These are phyloP conservation scores for Zaprionus tsacasi DNA, from an alignment of 1,140 invertebrate genomes.

Conservation along the genomic window DNA sequence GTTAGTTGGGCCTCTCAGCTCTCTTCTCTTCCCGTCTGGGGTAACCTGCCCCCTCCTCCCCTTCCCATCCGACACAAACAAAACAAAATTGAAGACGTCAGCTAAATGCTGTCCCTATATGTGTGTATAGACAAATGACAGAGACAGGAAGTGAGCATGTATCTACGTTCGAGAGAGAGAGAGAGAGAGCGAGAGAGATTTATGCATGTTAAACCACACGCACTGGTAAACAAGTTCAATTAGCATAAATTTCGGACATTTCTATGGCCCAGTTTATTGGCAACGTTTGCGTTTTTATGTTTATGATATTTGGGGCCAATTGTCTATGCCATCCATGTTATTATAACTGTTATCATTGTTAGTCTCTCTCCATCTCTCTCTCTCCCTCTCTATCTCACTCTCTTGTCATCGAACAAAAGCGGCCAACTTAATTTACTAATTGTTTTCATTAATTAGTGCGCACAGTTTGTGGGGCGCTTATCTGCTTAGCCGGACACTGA, in stretches of 20 bases:
- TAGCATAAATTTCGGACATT: conserved; percentile 76
- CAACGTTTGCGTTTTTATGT: conserved; percentile 79
- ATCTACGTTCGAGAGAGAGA: background rate
- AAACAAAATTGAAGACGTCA: conserved; percentile 72
- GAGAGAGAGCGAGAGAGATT: conserved; percentile 19
- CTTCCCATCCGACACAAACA: conserved; percentile 47
- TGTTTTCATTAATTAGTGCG: conserved; percentile 76
- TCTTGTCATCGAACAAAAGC: conserved; percentile 60
- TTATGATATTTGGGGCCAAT: conserved; percentile 62
- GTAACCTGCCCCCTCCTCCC: conserved; percentile 53
- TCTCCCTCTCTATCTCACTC: background rate
- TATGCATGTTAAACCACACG: conserved; percentile 63
- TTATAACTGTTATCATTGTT: conserved; percentile 34
- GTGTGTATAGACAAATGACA: conserved; percentile 17
- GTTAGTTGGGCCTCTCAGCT: conserved; percentile 4
- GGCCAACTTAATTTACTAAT: conserved; percentile 76
- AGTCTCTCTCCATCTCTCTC: background rate
- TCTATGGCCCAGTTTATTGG: conserved; percentile 68
- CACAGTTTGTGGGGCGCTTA: conserved; percentile 29
- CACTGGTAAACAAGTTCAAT: conserved; percentile 80
- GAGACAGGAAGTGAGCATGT: background rate
- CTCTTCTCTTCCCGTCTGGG: conserved; percentile 7
- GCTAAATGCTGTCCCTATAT: conserved; percentile 52
- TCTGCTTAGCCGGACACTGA: conserved; percentile 42
- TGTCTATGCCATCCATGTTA: conserved; percentile 24